Conservation (phyloP, 2,888 invertebrate species). For the Ganaspis brasiliensis region DNA sequence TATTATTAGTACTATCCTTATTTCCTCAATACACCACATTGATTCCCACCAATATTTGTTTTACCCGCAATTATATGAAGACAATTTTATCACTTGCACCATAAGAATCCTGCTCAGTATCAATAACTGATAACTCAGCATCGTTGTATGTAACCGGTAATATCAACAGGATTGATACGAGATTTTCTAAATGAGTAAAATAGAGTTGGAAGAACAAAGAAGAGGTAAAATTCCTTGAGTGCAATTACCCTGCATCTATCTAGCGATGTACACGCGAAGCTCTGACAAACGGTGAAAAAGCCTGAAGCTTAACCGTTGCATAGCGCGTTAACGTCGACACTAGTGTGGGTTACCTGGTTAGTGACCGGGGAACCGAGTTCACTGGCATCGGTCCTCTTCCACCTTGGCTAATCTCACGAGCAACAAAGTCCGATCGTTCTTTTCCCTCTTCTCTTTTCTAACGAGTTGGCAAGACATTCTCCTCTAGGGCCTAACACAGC, state of each 20-base stretch:
- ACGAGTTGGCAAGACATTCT: constrained; percentile 27
- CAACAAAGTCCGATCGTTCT: constrained; percentile 48
- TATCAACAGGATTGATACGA: too few relatives aligned
- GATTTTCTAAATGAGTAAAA: not conserved
- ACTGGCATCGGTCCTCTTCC: constrained; percentile 78
- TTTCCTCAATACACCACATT: too few relatives aligned
- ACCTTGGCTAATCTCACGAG: constrained; percentile 78
- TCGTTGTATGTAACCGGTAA: too few relatives aligned
- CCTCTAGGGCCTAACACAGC: constrained; percentile 44
- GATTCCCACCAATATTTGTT: too few relatives aligned
- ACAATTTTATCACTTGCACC: too few relatives aligned
- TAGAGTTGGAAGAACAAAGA: constrained; percentile 5
- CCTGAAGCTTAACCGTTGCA: constrained; percentile 78
- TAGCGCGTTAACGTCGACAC: constrained; percentile 77
- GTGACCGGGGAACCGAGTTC: constrained; percentile 81
- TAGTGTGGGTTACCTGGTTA: constrained; percentile 81
- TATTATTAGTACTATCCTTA: too few relatives aligned
- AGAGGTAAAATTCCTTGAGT: constrained; percentile 28
- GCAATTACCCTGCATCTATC: constrained; percentile 62
- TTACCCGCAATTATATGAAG: too few relatives aligned
- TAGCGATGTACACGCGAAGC: constrained; percentile 62
- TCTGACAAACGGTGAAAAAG: constrained; percentile 77
- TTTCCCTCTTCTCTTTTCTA: constrained; percentile 50
- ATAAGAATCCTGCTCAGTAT: too few relatives aligned
- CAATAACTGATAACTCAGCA: too few relatives aligned